phyloP scores from a whole-genome alignment of 2,797 vertebrate species.

The Podargus strigoides region DNA sequence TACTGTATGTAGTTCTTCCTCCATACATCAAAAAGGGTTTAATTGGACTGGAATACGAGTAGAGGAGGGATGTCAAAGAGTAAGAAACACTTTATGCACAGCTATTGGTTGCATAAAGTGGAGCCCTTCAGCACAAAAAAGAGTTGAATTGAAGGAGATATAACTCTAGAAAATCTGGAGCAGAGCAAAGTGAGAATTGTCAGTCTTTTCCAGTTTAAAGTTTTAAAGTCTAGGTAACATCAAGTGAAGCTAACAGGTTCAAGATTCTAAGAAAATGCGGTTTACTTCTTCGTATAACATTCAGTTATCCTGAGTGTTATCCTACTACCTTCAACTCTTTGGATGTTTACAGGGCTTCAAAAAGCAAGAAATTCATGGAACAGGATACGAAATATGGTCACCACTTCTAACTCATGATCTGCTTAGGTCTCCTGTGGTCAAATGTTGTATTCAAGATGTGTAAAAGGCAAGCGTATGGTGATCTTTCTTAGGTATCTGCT shows the following conservation, averaged over 20 bases:
- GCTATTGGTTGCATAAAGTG: not conserved
- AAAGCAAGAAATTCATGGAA: not conserved
- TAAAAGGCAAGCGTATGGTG: not conserved
- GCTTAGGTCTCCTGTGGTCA: not conserved
- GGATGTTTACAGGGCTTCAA: not conserved
- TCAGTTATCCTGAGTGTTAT: not conserved
- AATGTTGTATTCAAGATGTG: not conserved
- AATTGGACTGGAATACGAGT: not conserved
- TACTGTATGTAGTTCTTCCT: not conserved
- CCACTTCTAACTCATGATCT: not conserved
- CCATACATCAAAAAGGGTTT: not conserved
- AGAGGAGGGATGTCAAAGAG: not conserved
- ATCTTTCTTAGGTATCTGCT: not conserved
- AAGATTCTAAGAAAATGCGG: not conserved
- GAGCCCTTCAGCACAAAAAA: not conserved
- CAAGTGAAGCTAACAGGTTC: not conserved
- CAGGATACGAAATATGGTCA: not conserved
- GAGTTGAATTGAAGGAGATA: not conserved
- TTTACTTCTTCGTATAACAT: not conserved
- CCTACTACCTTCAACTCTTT: not conserved
- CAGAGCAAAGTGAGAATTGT: not conserved
- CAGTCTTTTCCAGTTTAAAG: not conserved
- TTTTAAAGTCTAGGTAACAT: not conserved
- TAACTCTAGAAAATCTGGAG: not conserved
- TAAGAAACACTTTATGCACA: not conserved